These are phyloP conservation scores for Lucinisca nassula DNA, from an alignment of 2,888 invertebrate genomes.

Conservation along the genomic window DNA sequence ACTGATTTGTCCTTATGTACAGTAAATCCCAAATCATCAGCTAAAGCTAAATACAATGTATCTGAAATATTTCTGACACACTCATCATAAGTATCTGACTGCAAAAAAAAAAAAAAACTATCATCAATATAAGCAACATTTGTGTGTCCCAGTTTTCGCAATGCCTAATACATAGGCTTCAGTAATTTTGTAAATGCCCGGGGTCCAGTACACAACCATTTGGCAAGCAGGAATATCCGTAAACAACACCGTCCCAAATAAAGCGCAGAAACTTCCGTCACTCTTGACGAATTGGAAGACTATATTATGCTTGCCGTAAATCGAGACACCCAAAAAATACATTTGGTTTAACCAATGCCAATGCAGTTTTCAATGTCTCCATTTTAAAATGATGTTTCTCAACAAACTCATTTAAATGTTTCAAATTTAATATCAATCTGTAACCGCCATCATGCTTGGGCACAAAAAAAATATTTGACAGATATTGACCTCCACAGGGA, in stretches of 20 bases:
- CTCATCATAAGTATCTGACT: background rate
- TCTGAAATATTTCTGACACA: slow-evolving; percentile 25
- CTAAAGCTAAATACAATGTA: slow-evolving; percentile 3
- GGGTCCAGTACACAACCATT: slow-evolving; percentile 55
- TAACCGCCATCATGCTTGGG: slow-evolving; percentile 7
- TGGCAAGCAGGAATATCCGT: slow-evolving; percentile 52
- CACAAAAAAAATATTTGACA: slow-evolving; percentile 31
- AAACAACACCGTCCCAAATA: slow-evolving; percentile 49
- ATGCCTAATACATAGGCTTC: slow-evolving; percentile 52
- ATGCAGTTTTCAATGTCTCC: slow-evolving; percentile 54
- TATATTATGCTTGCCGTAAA: slow-evolving; percentile 62
- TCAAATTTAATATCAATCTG: slow-evolving; percentile 28
- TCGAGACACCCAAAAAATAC: slow-evolving; percentile 58
- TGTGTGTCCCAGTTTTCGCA: slow-evolving; percentile 41
- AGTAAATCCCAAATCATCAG: slow-evolving; percentile 43
- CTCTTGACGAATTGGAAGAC: slow-evolving; percentile 35
- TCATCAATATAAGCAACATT: slow-evolving; percentile 50
- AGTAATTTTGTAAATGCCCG: slow-evolving; percentile 62
- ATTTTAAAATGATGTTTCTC: slow-evolving; percentile 44
- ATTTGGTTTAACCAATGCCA: slow-evolving; percentile 40
- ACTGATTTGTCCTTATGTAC: slow-evolving; percentile 59
- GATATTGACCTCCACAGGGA: background rate
- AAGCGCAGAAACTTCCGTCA: slow-evolving; percentile 55
- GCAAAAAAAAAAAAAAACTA: slow-evolving; percentile 24
- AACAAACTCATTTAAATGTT: slow-evolving; percentile 29